Percentiles rank a stretch among this genome's conserved stretches.
phyloP scores from a whole-genome alignment of 2,888 invertebrate species.

The Tiliacea citrago region DNA sequence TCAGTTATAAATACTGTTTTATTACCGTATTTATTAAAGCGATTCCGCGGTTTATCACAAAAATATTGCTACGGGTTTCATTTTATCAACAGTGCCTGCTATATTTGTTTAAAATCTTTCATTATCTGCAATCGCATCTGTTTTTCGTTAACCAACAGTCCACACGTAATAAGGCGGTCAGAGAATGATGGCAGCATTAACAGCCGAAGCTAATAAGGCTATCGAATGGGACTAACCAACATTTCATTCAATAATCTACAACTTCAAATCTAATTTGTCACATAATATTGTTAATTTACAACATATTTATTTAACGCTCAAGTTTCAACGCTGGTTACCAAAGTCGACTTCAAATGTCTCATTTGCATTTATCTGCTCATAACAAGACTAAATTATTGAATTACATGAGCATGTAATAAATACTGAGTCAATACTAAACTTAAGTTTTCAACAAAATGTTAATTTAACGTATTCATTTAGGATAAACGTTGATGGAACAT shows the following conservation, averaged over 20 bases:
- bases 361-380: slow-evolving; percentile 44
- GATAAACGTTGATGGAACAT: background rate
- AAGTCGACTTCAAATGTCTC: slow-evolving; percentile 35
- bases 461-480: background rate
- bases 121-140: background rate
- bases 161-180: background rate
- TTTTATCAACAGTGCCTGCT: background rate
- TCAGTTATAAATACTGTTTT: background rate
- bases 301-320: slow-evolving; percentile 23
- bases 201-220: background rate
- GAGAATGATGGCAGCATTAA: background rate
- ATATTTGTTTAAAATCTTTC: slow-evolving; percentile 7
- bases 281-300: slow-evolving; percentile 36
- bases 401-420: slow-evolving; percentile 35
- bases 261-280: slow-evolving; percentile 23
- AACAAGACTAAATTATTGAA: slow-evolving; percentile 33
- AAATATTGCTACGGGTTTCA: slow-evolving; percentile 12
- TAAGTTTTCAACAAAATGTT: background rate
- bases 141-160: slow-evolving; percentile 6
- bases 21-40: background rate
- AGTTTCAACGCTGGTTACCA: slow-evolving; percentile 9
- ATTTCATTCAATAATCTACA: slow-evolving; percentile 18
- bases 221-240: background rate
- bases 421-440: slow-evolving; percentile 23
- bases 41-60: background rate